A percentile compares a stretch with the other conserved stretches of the same genome.
phyloP scores from a whole-genome alignment of 2,113 vertebrate species.

The Psammodynastes pulverulentus region DNA sequence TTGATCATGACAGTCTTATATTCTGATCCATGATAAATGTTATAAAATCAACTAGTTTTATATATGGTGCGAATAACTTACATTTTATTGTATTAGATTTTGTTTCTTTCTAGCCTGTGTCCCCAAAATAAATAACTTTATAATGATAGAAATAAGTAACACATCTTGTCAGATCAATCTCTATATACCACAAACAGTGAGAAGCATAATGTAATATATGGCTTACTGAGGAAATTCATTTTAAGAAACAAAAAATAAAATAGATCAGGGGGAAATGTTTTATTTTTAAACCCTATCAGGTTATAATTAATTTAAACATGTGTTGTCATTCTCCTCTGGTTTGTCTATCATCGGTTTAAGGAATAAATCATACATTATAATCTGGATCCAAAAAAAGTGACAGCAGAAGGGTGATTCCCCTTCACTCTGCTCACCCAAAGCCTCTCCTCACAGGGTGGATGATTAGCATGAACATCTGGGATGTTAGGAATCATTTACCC shows the following conservation, averaged over 20 bases:
- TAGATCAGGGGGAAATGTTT: background rate
- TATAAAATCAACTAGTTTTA: conserved; percentile 22
- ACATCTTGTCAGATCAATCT: background rate
- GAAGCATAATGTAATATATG: conserved; percentile 10
- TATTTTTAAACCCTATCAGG: background rate
- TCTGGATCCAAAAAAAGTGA: background rate
- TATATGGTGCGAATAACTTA: background rate
- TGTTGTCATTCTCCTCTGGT: background rate
- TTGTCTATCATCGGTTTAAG: background rate
- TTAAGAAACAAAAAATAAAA: conserved; percentile 15
- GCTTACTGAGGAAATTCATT: background rate
- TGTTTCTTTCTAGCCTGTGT: conserved; percentile 32
- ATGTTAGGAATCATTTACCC: background rate
- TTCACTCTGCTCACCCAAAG: background rate
- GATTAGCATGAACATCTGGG: background rate
- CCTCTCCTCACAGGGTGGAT: background rate
- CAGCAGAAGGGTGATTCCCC: background rate
- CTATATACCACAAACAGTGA: background rate
- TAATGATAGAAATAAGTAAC: conserved; percentile 7
- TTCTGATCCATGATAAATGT: background rate
- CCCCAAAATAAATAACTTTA: conserved; percentile 18
- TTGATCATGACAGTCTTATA: conserved; percentile 11
- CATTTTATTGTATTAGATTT: background rate
- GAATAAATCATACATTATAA: background rate
- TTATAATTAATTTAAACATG: conserved; percentile 1